These are phyloP conservation scores for Burhinus oedicnemus DNA, from an alignment of 2,113 vertebrate genomes.

Conservation along the genomic window DNA sequence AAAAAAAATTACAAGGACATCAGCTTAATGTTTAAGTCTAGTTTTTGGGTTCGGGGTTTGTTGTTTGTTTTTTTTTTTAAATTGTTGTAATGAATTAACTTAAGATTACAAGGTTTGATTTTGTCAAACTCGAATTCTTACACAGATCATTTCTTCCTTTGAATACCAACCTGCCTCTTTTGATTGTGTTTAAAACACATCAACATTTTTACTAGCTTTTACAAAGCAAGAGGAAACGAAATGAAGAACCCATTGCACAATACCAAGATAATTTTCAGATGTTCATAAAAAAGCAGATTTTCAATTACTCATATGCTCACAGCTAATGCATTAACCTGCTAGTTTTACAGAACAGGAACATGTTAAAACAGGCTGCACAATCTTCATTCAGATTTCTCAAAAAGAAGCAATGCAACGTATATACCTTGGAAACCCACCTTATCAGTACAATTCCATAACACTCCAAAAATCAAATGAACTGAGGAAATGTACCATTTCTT, in stretches of 20 bases:
- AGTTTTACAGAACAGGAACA: not conserved
- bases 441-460: not conserved
- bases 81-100: not conserved
- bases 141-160: not conserved
- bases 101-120: not conserved
- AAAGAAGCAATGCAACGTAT: not conserved
- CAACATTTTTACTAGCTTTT: not conserved
- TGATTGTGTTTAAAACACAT: not conserved
- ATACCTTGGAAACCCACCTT: not conserved
- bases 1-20: not conserved
- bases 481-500: not conserved
- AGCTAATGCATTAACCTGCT: not conserved
- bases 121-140: not conserved
- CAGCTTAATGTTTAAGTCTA: not conserved
- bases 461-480: not conserved
- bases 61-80: not conserved
- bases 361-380: not conserved
- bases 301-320: not conserved
- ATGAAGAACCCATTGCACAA: not conserved
- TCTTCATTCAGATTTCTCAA: not conserved
- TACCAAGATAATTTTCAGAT: not conserved
- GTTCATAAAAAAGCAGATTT: not conserved
- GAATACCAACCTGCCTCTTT: not conserved
- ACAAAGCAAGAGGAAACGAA: not conserved
- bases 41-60: not conserved